Evolutionary conservation across 2,888 invertebrate species (phyloP), one percentile per base, ranked within the genome.

Genomic region (Lepidocyrtinus sp.): DNA sequence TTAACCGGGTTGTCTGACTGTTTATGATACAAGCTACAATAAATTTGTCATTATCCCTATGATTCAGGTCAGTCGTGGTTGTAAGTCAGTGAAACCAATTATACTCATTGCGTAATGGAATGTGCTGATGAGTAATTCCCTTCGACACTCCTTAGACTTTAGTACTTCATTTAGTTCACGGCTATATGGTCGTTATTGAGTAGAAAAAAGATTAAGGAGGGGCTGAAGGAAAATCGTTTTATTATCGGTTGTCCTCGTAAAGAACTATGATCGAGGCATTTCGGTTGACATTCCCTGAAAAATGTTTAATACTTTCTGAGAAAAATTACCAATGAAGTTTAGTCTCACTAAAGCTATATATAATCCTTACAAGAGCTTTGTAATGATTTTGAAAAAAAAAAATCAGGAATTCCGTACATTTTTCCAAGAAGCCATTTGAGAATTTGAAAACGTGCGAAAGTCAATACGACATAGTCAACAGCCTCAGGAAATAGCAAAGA

Each of bases 71-170:
- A 59, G 2, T 59, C 59, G 59, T 59, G 59, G 59, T 19, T 59
- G 59, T 59, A 59, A 59, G 22, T 59, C 59, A 59, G 59, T 59
- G 22, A n/a, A n/a, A 22, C 59, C 59, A 59, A 59, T 59, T 59
- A 59, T 22, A 59, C 22, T 59, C 22, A 59, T 59, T 22, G 59
- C 15, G 59, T 59, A 21, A 21, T 59, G 21, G 22, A 59, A 59
- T 21, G 22, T 22, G 22, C 22, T 22, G 22, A 59, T 12, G 59
- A 59, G 59, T 59, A 59, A 59, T 59, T 19, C 21, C 21, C 59
- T 21, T 19, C 59, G 59, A 59, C 19, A 59, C 59, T 21, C 59
- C 59, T 22, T 22, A n/a, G 22, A n/a, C n/a, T n/a, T n/a, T n/a
- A n/a, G n/a, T n/a, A n/a, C n/a, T n/a, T n/a, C n/a, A n/a, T n/a